phyloP scores from a whole-genome alignment of 2,113 vertebrate genomes.

The Nesospiza acunhae region DNA sequence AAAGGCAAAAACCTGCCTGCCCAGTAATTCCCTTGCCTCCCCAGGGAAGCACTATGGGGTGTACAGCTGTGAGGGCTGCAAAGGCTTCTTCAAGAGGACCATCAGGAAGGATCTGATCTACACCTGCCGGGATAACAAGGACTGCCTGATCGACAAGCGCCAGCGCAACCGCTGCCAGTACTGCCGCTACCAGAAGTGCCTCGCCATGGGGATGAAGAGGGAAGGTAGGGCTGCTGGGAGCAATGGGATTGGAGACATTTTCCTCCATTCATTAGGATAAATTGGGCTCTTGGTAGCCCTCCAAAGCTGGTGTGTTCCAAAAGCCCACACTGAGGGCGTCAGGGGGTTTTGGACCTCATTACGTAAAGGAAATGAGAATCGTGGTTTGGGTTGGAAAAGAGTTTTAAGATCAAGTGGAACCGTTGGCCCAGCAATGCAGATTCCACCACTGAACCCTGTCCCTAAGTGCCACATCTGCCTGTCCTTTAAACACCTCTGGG shows the following conservation, averaged over 20 bases:
- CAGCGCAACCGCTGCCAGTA: conserved; percentile 98
- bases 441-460: not conserved
- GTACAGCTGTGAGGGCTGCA: conserved; percentile 97
- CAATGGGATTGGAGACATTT: not conserved
- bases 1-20: not conserved
- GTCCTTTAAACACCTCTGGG: not conserved
- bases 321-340: not conserved
- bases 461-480: not conserved
- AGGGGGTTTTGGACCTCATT: rapidly evolving
- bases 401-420: not conserved
- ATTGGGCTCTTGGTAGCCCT: not conserved
- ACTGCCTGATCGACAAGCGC: conserved; percentile 94
- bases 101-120: conserved; percentile 94
- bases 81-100: conserved; percentile 97
- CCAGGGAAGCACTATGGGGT: conserved; percentile 97
- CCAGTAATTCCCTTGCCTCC: not conserved
- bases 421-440: not conserved
- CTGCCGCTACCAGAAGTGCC: conserved; percentile 99
- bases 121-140: conserved; percentile 94
- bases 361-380: rapidly evolving
- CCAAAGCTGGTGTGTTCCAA: not conserved
- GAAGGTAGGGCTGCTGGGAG: conserved; percentile 79
- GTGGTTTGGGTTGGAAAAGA: not conserved
- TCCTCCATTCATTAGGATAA: not conserved
- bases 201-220: conserved; percentile 96